phyloP scores from a whole-genome alignment of 2,888 invertebrate genomes.

The Eupelmus urozonus region DNA sequence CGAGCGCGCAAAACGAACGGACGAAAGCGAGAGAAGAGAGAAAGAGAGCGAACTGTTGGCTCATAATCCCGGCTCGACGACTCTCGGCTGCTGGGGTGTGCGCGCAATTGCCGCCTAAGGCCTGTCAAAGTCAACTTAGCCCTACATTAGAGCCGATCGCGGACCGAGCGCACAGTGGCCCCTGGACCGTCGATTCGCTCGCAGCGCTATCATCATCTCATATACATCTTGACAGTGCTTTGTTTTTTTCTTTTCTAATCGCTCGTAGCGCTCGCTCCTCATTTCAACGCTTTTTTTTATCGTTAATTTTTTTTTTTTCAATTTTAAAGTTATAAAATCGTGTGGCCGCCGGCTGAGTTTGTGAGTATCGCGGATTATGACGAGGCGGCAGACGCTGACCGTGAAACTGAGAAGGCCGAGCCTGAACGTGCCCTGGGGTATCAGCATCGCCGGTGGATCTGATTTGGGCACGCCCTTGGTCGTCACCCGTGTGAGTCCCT shows the following conservation, averaged over 20 bases:
- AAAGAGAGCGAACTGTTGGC: too few relatives aligned
- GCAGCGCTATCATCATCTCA: not conserved
- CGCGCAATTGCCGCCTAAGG: slow-evolving; percentile 62
- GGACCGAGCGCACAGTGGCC: slow-evolving; percentile 42
- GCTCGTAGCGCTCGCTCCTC: not conserved
- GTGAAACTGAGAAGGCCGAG: slow-evolving; percentile 86
- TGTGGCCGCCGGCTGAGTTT: not conserved
- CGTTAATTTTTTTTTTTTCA: slow-evolving; percentile 6
- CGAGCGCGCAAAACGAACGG: too few relatives aligned
- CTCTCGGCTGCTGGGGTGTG: slow-evolving; percentile 39
- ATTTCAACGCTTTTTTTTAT: not conserved
- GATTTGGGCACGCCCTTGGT: slow-evolving; percentile 92
- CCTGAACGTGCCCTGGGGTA: slow-evolving; percentile 89
- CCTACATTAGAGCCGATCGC: slow-evolving; percentile 41
- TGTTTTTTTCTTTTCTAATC: too few relatives aligned
- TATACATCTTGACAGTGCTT: too few relatives aligned
- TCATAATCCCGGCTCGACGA: too few relatives aligned
- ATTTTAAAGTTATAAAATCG: not conserved
- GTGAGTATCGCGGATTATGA: slow-evolving; percentile 77
- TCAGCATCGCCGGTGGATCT: slow-evolving; percentile 90
- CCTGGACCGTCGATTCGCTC: slow-evolving; percentile 40
- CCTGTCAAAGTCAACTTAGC: slow-evolving; percentile 70
- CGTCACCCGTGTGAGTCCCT: slow-evolving; percentile 88
- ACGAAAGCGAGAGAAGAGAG: too few relatives aligned
- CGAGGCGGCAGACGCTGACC: slow-evolving; percentile 87